Conservation (phyloP, 2,888 invertebrate species). For the Tubulanus polymorphus region DNA sequence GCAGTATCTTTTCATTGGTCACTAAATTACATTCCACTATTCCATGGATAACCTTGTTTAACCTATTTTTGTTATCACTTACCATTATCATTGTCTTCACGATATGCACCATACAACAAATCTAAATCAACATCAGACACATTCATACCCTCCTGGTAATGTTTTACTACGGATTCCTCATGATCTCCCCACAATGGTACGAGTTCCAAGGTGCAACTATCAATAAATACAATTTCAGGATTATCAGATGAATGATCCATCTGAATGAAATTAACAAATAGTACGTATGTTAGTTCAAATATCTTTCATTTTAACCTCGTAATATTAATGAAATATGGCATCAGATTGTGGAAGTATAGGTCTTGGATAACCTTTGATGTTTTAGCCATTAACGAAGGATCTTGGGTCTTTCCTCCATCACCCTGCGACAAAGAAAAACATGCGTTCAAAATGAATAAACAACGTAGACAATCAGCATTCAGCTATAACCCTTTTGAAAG, state of each 20-base stretch:
- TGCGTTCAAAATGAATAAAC: neutral
- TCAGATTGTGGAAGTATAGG: slow-evolving; percentile 39
- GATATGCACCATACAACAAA: slow-evolving; percentile 39
- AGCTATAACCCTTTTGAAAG: neutral
- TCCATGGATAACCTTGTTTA: no score
- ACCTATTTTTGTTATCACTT: slow-evolving; percentile 20
- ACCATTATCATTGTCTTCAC: slow-evolving; percentile 45
- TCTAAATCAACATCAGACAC: slow-evolving; percentile 40
- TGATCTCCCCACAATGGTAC: slow-evolving; percentile 46
- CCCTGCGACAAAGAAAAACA: neutral
- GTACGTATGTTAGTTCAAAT: no score
- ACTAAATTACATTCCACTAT: no score
- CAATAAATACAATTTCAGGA: neutral
- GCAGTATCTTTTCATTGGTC: no score
- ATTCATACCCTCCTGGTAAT: slow-evolving; percentile 37
- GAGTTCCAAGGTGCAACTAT: slow-evolving; percentile 40
- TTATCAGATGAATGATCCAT: neutral
- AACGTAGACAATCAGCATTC: neutral
- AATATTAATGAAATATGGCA: slow-evolving; percentile 43
- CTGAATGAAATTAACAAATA: no score
- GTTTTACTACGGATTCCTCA: slow-evolving; percentile 36
- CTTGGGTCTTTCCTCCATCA: slow-evolving; percentile 34
- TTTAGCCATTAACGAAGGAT: slow-evolving; percentile 34
- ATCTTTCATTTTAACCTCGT: no score
- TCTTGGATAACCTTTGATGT: slow-evolving; percentile 41